Evolutionary conservation across 1,140 invertebrate genomes (phyloP), one percentile per base, ranked within the genome.

Genomic region (Drosophila carrolli): DNA sequence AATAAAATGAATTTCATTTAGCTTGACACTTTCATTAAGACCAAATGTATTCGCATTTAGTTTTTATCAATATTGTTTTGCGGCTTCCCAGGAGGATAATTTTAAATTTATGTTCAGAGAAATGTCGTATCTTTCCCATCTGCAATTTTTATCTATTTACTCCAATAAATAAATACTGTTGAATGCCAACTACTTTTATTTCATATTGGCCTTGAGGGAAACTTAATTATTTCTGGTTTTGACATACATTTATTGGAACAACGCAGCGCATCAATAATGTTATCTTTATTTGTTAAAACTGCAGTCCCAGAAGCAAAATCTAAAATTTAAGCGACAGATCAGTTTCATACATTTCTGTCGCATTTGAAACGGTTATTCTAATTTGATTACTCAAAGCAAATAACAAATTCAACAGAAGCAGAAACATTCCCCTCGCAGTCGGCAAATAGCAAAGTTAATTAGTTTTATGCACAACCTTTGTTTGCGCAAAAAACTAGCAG

Each of bases 401-500:
- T 71, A 71, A 71, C 29, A 63, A 65, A 56, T 75, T 75, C 71
- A 13, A 27, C 14, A 44, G 5, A 38, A 46, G 29, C 41, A 37
- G 13, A 55, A 19, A 41, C 41, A 27, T 32, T 53, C 38, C 23
- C 37, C 19, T 8, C 27, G 29, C 46, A 47, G 74, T 71, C 9
- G 66, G 80, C 68, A 83, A 82, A 83, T 78, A 78, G 63, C 46
- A 58, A 66, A 83, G 58, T 79, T 83, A 83, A 83, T 83, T 83
- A 83, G 80, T 79, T 83, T 81, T 83, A 79, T 78, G 71, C 80
- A 78, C 73, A 81, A 68, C 56, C 76, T 79, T 79, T 80, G 71
- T 81, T 71, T 75, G 77, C 63, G 61, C 60, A 61, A 61, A 41
- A 76, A 72, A 44, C 50, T 61, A 40, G 19, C 51, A 77, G 50